phyloP scores from a whole-genome alignment of 2,888 invertebrate genomes.

The Malacosoma neustria region DNA sequence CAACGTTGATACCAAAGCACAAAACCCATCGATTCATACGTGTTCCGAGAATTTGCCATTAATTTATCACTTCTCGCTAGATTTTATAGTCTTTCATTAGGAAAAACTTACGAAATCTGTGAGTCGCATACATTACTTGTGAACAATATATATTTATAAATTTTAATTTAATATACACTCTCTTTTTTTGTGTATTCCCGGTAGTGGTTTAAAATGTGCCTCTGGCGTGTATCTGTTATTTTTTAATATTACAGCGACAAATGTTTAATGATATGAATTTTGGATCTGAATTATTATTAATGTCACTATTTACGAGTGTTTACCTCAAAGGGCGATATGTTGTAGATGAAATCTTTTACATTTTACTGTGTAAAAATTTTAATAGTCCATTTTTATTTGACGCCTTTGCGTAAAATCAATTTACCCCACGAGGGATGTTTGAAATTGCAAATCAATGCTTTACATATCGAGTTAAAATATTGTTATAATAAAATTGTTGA shows the following conservation, averaged over 20 bases:
- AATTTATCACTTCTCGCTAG: conserved; percentile 54
- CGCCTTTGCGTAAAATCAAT: conserved; percentile 1
- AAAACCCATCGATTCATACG: conserved; percentile 71
- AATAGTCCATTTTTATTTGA: conserved; percentile 12
- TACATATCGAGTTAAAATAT: conserved; percentile 10
- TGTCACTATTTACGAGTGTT: conserved; percentile 18
- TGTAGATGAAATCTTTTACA: too few relatives aligned
- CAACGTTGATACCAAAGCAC: conserved; percentile 75
- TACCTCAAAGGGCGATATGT: neutral
- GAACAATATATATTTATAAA: conserved; percentile 25
- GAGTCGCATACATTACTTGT: conserved; percentile 29
- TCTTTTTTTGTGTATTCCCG: conserved; percentile 23
- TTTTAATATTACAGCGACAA: conserved; percentile 1
- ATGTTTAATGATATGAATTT: conserved; percentile 27
- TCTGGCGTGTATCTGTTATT: conserved; percentile 22
- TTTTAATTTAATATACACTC: conserved; percentile 17
- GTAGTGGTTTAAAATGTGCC: conserved; percentile 7
- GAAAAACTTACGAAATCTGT: conserved; percentile 69
- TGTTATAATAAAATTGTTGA: conserved; percentile 1
- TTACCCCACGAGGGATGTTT: neutral
- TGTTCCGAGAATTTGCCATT: conserved; percentile 59
- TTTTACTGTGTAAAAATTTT: too few relatives aligned
- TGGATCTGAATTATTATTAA: conserved; percentile 46
- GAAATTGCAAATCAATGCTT: conserved; percentile 3
- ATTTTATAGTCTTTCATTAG: conserved; percentile 69